These are phyloP conservation scores for Urocolius indicus DNA, from an alignment of 2,113 vertebrate genomes.

Conservation along the genomic window DNA sequence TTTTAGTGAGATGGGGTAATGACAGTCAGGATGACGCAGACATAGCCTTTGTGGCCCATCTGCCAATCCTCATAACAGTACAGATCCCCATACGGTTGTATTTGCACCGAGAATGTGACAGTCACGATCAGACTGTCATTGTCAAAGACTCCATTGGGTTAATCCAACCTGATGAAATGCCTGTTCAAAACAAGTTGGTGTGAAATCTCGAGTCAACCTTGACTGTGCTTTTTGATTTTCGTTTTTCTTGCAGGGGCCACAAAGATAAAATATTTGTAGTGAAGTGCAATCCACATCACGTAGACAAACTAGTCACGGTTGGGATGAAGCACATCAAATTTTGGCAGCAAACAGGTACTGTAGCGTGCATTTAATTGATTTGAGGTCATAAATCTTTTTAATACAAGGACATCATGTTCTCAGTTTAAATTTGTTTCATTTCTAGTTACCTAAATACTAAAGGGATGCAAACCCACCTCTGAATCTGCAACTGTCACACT, in stretches of 20 bases:
- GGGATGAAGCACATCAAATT: conserved; percentile 98
- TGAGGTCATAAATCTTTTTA: background rate
- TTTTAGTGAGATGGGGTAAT: background rate
- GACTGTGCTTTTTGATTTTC: background rate
- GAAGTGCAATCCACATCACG: conserved; percentile 92
- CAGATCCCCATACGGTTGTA: background rate
- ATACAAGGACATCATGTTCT: background rate
- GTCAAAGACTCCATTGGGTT: background rate
- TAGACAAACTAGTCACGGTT: conserved; percentile 93
- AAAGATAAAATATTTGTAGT: conserved; percentile 97
- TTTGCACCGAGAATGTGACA: background rate
- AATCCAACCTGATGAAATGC: background rate
- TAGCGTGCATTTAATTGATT: background rate
- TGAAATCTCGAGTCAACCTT: background rate
- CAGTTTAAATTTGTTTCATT: background rate
- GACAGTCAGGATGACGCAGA: background rate
- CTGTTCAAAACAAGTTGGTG: background rate
- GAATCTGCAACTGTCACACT: background rate
- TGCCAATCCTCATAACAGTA: background rate
- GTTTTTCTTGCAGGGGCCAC: conserved; percentile 85
- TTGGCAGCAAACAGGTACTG: conserved; percentile 95
- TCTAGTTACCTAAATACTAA: background rate
- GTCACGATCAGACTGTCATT: background rate
- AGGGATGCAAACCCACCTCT: background rate
- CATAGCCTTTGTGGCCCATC: background rate